These are phyloP conservation scores for Melanocharis versteri DNA, from an alignment of 2,113 vertebrate species.

Conservation along the genomic window DNA sequence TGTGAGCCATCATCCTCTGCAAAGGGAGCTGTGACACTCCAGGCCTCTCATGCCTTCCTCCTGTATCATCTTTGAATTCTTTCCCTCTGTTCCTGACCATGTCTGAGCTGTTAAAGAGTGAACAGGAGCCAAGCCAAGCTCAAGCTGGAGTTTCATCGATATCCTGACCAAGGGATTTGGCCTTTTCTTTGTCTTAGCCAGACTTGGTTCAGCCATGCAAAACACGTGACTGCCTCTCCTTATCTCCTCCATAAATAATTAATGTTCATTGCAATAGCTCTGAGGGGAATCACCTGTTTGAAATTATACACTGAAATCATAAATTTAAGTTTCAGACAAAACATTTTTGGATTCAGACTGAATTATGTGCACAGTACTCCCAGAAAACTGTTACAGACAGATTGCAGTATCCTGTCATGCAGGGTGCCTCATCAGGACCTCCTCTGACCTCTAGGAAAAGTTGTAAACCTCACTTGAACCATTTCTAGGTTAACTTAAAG, in stretches of 20 bases:
- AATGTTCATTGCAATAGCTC: not conserved
- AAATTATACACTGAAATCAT: not conserved
- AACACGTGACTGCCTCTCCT: not conserved
- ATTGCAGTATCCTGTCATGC: not conserved
- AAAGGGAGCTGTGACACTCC: not conserved
- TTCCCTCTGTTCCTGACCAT: not conserved
- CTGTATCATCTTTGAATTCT: accelerated
- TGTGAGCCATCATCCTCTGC: not conserved
- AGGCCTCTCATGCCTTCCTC: not conserved
- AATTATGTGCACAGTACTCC: not conserved
- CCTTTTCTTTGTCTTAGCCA: not conserved
- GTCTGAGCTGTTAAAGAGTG: not conserved
- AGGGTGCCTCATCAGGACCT: not conserved
- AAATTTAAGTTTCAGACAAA: not conserved
- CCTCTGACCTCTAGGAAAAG: not conserved
- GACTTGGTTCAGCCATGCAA: not conserved
- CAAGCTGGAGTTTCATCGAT: not conserved
- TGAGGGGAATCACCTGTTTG: not conserved
- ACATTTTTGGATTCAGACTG: not conserved
- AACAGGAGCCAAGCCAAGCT: not conserved
- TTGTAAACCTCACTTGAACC: not conserved
- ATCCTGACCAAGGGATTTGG: not conserved
- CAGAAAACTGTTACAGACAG: accelerated
- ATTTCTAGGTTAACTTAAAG: not conserved
- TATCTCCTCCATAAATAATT: not conserved